Evolutionary conservation across 23 tunicate genomes (phyloP).

Genomic region (Ciona savignyi): DNA sequence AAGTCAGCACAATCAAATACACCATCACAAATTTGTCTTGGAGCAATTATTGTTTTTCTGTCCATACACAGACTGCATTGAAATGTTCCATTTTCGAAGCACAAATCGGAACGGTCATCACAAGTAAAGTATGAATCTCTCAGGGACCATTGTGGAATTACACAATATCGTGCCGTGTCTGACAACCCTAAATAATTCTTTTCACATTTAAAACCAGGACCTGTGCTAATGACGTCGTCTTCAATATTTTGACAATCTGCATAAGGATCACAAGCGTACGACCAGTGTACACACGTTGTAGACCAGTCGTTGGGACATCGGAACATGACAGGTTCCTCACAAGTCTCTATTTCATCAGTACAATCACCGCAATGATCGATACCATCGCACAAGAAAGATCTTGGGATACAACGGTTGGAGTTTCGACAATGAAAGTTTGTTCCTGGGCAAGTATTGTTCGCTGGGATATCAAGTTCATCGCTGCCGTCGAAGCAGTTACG

Average conservation of each 20-base stretch:
- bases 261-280: conserved; percentile 1
- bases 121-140: too few species aligned
- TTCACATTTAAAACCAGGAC: too few species aligned
- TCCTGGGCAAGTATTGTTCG: neutral
- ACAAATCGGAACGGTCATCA: conserved; percentile 21
- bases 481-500: conserved; percentile 25
- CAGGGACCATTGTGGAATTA: too few species aligned
- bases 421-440: conserved; percentile 15
- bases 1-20: conserved; percentile 24
- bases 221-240: conserved; percentile 9
- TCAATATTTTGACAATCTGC: neutral
- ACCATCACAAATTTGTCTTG: too few species aligned
- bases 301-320: conserved; percentile 20
- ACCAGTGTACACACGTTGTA: too few species aligned
- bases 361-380: too few species aligned
- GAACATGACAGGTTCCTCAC: too few species aligned
- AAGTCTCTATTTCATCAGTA: too few species aligned
- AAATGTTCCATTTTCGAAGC: too few species aligned
- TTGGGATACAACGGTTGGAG: conserved; percentile 25
- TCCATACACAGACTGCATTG: conserved; percentile 19
- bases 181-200: too few species aligned
- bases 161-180: too few species aligned
- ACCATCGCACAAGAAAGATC: conserved; percentile 25
- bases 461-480: conserved; percentile 14
- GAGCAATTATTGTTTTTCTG: conserved; percentile 26